Percentiles rank a stretch among this genome's conserved stretches.
Evolutionary conservation across 2,888 invertebrate species (phyloP).

Genomic region (Drepanosiphum platanoidis): DNA sequence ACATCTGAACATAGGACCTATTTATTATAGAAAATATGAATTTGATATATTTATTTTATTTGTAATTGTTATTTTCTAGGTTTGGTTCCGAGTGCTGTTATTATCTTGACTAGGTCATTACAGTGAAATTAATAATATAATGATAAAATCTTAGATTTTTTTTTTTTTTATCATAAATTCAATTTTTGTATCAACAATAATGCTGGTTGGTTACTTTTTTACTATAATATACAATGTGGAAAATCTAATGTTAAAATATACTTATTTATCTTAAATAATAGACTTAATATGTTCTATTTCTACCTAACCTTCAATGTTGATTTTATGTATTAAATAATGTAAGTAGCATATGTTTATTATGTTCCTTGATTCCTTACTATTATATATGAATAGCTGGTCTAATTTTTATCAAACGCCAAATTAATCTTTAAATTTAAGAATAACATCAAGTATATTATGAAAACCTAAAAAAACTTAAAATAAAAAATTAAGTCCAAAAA

Average conservation of each 20-base stretch:
- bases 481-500: no score
- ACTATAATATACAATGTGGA: slow-evolving; percentile 18
- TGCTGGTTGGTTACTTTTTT: not conserved
- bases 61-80: slow-evolving; percentile 72
- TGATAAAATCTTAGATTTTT: not conserved
- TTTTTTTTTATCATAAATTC: not conserved
- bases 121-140: slow-evolving; percentile 21
- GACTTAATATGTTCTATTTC: not conserved
- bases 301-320: not conserved
- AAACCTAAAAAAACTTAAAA: no score
- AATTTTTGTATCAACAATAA: not conserved
- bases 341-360: no score
- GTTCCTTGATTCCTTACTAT: no score
- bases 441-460: no score
- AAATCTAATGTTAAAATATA: slow-evolving; percentile 12
- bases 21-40: no score
- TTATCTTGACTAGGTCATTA: slow-evolving; percentile 75
- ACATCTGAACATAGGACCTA: no score
- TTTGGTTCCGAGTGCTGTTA: slow-evolving; percentile 84
- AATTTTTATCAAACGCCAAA: no score
- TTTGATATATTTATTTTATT: no score
- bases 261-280: not conserved
- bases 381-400: no score
- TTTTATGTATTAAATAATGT: not conserved
- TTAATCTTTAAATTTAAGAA: no score